phyloP scores from a whole-genome alignment of 2,797 vertebrate genomes.

The Chiroxiphia lanceolata region DNA sequence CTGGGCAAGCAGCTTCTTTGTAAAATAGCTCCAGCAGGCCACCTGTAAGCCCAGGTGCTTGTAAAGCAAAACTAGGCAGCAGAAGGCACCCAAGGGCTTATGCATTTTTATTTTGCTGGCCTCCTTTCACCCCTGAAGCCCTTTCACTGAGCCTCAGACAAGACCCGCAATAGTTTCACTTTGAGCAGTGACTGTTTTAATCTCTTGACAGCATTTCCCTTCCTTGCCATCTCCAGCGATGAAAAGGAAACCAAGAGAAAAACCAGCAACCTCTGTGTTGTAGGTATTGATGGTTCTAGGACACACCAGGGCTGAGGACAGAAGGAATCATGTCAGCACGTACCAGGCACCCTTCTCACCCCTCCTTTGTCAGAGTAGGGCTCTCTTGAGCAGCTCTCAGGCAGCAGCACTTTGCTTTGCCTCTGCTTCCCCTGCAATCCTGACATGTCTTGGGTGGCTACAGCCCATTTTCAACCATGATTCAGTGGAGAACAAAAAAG shows the following conservation, averaged over 20 bases:
- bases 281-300: neutral
- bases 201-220: neutral
- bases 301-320: neutral
- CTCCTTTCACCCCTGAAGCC: neutral
- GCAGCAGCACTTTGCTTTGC: neutral
- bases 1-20: neutral
- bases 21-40: neutral
- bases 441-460: neutral
- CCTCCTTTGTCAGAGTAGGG: neutral
- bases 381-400: neutral
- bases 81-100: neutral
- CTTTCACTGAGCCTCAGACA: neutral
- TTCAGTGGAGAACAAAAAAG: conserved; percentile 36
- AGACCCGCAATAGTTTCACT: neutral
- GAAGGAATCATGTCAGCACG: neutral
- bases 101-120: neutral
- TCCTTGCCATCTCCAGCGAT: neutral
- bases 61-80: neutral
- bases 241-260: neutral
- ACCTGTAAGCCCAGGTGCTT: neutral
- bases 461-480: neutral
- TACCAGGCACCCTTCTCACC: neutral
- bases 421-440: neutral
- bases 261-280: neutral
- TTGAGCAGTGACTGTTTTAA: neutral